phyloP scores from a whole-genome alignment of 2,888 invertebrate species.

The Hybos culiciformis region DNA sequence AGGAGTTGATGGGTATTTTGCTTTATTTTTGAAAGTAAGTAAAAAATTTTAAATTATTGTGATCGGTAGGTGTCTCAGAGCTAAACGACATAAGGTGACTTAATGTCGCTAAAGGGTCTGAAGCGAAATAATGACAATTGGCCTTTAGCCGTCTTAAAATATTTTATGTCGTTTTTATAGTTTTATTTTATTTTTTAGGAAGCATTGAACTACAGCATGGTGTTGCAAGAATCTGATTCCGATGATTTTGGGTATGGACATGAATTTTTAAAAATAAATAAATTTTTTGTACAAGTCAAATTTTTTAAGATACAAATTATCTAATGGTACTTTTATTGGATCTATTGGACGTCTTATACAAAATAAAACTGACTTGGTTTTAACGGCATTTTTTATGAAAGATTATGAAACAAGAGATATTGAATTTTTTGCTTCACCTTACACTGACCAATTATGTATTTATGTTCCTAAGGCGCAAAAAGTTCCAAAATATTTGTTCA shows the following conservation, averaged over 20 bases:
- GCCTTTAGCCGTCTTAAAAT: no score
- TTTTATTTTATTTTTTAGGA: no score
- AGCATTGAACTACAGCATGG: conserved; percentile 25
- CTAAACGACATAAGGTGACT: no score
- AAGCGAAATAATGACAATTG: no score
- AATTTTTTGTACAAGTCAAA: background rate
- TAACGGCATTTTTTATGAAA: conserved; percentile 35
- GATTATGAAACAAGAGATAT: conserved; percentile 30
- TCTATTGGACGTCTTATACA: conserved; percentile 29
- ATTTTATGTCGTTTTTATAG: no score
- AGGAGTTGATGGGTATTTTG: conserved; percentile 27
- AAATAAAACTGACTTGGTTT: conserved; percentile 28
- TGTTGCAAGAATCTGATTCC: conserved; percentile 23
- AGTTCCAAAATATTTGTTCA: conserved; percentile 32
- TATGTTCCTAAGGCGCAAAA: conserved; percentile 32
- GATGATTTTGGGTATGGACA: conserved; percentile 27
- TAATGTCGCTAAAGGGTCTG: no score
- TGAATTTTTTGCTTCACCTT: conserved; percentile 30
- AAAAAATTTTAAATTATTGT: no score
- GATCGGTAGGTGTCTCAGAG: no score
- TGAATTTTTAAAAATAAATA: background rate
- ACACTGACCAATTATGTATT: conserved; percentile 33
- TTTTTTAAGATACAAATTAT: conserved; percentile 23
- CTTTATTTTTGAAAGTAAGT: conserved; percentile 20
- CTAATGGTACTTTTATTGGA: conserved; percentile 31